Evolutionary conservation across 2,888 invertebrate species (phyloP), one percentile per base, ranked within the genome.

Genomic region (Hypercompe scribonia): DNA sequence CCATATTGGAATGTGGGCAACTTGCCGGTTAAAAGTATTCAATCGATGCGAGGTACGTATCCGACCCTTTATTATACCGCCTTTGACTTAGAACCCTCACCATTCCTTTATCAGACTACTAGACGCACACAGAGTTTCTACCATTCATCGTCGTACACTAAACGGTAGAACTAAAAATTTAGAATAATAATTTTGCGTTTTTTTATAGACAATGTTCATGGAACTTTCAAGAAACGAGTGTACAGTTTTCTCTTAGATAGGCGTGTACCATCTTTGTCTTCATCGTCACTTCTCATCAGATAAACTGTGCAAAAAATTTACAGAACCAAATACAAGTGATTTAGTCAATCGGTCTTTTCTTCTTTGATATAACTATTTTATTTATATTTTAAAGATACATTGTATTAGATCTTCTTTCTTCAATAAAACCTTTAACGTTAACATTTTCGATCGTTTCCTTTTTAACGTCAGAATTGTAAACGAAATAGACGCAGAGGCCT

Each of bases 11-110:
- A 65, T 72, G 46, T 28, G 46, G 67, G n/a, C 28, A 72, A 61
- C 58, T 24, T 71, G 31, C 33, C 46, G 50, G 11, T 33, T 68
- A 50, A 72, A 71, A 68, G 72, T 64, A 36, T 72, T 68, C 34
- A 67, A 72, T 68, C 68, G 61, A 72, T 68, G 42, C 36, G 42
- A 33, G 13, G 63, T 63, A 42, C 63, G 11, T 68, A 68, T 21
- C 24, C n/a, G 63, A 24, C 72, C 68, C 63, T 72, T 63, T 68
- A 50, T 64, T 64, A 68, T 36, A 50, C 31, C 50, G 63, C 46
- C 63, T 72, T 72, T 64, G 63, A 63, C 54, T 58, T 58, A 28
- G 61, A 61, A 50, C 50, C 50, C 24, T 50, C 24, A 10, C 50
- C 24, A 50, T 24, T 50, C 24, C 50, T 24, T 50, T 50, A 50